phyloP scores from a whole-genome alignment of 2,888 invertebrate genomes.

The Shargacucullia verbasci region DNA sequence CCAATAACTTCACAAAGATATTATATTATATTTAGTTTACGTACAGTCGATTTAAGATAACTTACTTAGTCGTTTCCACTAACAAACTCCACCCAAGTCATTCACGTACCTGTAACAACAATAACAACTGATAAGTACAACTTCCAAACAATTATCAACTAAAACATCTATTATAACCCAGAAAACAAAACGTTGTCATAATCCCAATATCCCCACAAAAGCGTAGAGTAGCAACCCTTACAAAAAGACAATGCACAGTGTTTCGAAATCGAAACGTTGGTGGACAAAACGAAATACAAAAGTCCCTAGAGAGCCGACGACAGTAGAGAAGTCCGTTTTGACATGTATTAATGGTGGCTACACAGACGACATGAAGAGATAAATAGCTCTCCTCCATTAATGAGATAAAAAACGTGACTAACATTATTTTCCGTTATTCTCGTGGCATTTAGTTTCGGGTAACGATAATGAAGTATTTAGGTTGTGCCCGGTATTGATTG shows the following conservation, averaged over 20 bases:
- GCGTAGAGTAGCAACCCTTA: constrained; percentile 40
- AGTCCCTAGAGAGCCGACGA: constrained; percentile 61
- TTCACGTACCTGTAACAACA: constrained; percentile 47
- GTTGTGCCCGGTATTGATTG: constrained; percentile 34
- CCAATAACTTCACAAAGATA: no score
- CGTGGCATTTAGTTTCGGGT: constrained; percentile 66
- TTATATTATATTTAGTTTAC: no score
- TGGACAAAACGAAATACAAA: constrained; percentile 69
- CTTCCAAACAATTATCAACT: constrained; percentile 30
- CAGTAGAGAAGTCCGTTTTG: constrained; percentile 68
- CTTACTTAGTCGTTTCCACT: constrained; percentile 17
- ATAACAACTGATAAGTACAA: constrained; percentile 24
- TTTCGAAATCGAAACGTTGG: constrained; percentile 66
- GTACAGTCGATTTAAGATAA: neutral
- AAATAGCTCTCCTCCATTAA: constrained; percentile 81
- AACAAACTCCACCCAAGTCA: neutral
- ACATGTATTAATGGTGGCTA: constrained; percentile 80
- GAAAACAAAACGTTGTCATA: constrained; percentile 31
- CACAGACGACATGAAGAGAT: constrained; percentile 76
- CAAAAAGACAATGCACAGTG: constrained; percentile 62
- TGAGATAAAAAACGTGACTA: constrained; percentile 82
- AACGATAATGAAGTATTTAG: constrained; percentile 50
- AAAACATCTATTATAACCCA: constrained; percentile 28
- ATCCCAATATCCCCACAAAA: constrained; percentile 52
- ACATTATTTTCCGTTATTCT: constrained; percentile 61